These are phyloP conservation scores for Leptinotarsa juncta DNA, from an alignment of 2,888 invertebrate species.

Conservation along the genomic window DNA sequence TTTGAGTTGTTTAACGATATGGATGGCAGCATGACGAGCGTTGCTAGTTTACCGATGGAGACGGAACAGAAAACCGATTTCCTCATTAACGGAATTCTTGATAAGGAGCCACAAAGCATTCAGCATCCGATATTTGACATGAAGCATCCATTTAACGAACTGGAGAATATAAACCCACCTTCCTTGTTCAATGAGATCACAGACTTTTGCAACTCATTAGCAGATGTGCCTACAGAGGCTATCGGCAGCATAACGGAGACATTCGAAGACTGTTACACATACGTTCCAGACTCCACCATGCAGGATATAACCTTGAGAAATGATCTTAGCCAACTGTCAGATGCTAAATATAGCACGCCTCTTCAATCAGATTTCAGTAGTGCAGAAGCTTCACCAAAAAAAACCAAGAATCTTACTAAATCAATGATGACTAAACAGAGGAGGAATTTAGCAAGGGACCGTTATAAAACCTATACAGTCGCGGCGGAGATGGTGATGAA, in stretches of 20 bases:
- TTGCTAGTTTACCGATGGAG: constrained; percentile 79
- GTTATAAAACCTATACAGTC: constrained; percentile 87
- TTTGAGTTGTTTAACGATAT: constrained; percentile 80
- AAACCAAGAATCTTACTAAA: constrained; percentile 65
- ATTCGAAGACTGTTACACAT: constrained; percentile 65
- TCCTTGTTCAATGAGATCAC: constrained; percentile 78
- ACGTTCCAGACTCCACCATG: constrained; percentile 66
- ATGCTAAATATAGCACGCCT: constrained; percentile 72
- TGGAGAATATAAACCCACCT: constrained; percentile 79
- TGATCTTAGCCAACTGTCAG: constrained; percentile 64
- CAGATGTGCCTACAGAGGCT: constrained; percentile 68
- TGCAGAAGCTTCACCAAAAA: constrained; percentile 81
- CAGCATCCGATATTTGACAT: constrained; percentile 55
- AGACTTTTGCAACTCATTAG: constrained; percentile 68
- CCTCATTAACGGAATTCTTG: constrained; percentile 62
- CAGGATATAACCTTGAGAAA: constrained; percentile 53
- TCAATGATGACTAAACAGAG: constrained; percentile 82
- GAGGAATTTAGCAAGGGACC: constrained; percentile 79
- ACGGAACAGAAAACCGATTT: constrained; percentile 69
- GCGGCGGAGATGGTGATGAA: constrained; percentile 71
- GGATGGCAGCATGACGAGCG: constrained; percentile 86
- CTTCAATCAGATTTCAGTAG: constrained; percentile 78
- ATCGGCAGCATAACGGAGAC: constrained; percentile 70
- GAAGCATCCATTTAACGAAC: constrained; percentile 69
- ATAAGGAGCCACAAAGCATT: constrained; percentile 38